These are phyloP conservation scores for Platyrinchus mystaceus DNA, from an alignment of 2,797 vertebrate species.

Conservation along the genomic window DNA sequence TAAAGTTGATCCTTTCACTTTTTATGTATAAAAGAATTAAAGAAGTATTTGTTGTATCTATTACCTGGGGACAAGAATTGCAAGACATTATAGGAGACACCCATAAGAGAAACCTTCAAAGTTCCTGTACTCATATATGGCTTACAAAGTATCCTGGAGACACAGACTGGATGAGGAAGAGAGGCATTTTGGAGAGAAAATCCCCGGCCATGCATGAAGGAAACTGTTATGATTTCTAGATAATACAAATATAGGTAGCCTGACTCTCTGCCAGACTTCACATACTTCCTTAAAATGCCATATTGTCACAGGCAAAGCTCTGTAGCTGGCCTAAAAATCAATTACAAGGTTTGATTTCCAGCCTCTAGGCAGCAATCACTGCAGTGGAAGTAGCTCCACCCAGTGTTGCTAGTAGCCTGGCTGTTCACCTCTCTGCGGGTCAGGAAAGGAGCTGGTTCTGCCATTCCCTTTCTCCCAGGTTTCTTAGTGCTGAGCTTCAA, in stretches of 20 bases:
- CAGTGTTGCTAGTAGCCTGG: not conserved
- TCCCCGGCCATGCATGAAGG: not conserved
- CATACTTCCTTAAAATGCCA: not conserved
- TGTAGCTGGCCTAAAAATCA: not conserved
- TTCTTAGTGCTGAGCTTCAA: not conserved
- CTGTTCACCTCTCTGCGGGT: not conserved
- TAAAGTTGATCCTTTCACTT: not conserved
- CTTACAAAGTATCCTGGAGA: not conserved
- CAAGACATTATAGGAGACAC: not conserved
- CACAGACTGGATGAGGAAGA: not conserved
- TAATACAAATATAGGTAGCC: not conserved
- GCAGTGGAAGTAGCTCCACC: not conserved
- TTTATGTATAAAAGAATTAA: not conserved
- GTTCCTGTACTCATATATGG: rapidly evolving
- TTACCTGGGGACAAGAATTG: not conserved
- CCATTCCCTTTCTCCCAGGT: not conserved
- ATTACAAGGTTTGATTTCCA: not conserved
- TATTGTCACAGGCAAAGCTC: not conserved
- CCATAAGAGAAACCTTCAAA: not conserved
- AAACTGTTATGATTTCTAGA: not conserved
- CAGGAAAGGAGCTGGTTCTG: not conserved
- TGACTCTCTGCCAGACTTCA: not conserved
- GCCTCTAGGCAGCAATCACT: not conserved
- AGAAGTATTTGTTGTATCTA: not conserved
- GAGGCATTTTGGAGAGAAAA: not conserved